These are phyloP conservation scores for Baccha elongata DNA, from an alignment of 2,888 invertebrate species.

Conservation along the genomic window DNA sequence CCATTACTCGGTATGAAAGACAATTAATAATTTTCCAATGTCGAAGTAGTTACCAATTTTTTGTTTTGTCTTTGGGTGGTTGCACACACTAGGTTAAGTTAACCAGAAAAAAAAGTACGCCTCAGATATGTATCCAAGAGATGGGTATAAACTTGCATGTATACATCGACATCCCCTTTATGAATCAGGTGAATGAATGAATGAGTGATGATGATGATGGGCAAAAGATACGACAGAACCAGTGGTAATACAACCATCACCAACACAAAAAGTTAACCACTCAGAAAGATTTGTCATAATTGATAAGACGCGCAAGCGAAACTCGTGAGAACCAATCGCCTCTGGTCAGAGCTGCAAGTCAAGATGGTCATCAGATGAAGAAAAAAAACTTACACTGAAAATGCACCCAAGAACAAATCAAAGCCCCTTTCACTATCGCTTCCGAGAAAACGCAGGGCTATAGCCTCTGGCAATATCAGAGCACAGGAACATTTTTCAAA, in stretches of 20 bases:
- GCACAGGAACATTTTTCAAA: conserved; percentile 60
- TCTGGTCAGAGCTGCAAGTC: conserved; percentile 44
- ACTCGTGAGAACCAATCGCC: conserved; percentile 71
- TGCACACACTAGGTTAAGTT: conserved; percentile 45
- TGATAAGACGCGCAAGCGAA: conserved; percentile 77
- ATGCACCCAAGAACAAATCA: conserved; percentile 61
- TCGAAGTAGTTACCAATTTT: conserved; percentile 63
- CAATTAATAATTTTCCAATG: conserved; percentile 70
- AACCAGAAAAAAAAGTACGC: conserved; percentile 30
- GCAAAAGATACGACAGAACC: conserved; percentile 40
- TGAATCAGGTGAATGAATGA: conserved; percentile 67
- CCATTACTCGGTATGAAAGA: conserved; percentile 7
- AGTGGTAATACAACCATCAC: conserved; percentile 17
- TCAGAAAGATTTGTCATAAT: conserved; percentile 82
- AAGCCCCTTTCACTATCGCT: conserved; percentile 61
- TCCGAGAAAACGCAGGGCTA: conserved; percentile 47
- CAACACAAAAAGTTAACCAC: conserved; percentile 77
- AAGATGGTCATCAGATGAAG: conserved; percentile 8
- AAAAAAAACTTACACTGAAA: conserved; percentile 5
- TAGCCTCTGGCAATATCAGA: conserved; percentile 57
- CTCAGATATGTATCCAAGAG: conserved; percentile 1
- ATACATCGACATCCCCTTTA: conserved; percentile 8
- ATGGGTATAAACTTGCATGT: too few relatives aligned
- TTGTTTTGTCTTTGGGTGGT: conserved; percentile 60
- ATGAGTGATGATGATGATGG: conserved; percentile 68